Base-by-base conservation (phyloP, 1,140 invertebrate species). In the Drosophila ananassae region DNA sequence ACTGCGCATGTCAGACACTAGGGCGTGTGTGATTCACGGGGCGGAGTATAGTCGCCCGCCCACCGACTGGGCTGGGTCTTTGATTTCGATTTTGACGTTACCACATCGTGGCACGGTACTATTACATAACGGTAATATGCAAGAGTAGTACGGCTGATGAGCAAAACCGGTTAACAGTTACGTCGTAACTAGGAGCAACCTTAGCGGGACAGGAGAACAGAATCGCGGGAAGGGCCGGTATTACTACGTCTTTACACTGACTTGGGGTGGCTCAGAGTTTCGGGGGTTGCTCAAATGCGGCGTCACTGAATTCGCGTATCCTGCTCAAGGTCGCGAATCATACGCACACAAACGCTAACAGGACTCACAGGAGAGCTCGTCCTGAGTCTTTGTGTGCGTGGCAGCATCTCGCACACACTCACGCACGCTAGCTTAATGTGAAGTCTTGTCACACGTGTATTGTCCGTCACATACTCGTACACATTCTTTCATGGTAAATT, bases 141-240 rank as follows among this genome's bases (percentile, higher is more conserved):
- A 56, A 59, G 71, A 66, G 63, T 56, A 72, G 79, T 71, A 51
- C 77, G 60, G 39, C 24, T 53, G 61, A 21, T 34, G 25, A 39
- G 22, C 34, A 50, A 56, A 87, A 73, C 82, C 82, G 82, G 82
- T 87, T 90, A 79, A 75, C 90, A 92, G 73, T 91, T 91, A 91
- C 87, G 91, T 91, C 91, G 91, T 92, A 92, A 92, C 90, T 91
- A 83, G 77, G 74, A 89, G 72, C 91, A 91, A 90, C 91, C 90
- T 91, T 91, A 91, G 80, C 44, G 44, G 22, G 87, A 13, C 75
- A 85, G 91, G 91, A 77, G 72, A 50, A 17, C 91, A 92, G 78
- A 56, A 57, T 5, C 0, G 10, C 2, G 10, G 67, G 53, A 34
- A 44, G 39, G 25, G 41, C 8, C 17, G 2, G 5, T 47, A 64